Base-by-base conservation (phyloP, 2,797 vertebrate species). In the Parambassis ranga region DNA sequence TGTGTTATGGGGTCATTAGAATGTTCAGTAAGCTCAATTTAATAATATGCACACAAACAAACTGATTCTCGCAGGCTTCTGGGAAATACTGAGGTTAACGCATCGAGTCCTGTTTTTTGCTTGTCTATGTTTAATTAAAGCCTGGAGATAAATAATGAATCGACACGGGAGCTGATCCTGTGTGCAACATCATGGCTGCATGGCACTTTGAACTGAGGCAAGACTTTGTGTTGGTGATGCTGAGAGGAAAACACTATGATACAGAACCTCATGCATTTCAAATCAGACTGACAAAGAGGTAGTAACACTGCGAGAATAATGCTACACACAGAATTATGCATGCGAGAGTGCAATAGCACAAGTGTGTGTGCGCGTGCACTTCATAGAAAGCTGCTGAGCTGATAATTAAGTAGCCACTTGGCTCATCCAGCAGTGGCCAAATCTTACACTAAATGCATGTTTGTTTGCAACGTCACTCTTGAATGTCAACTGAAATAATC, bases 81-180 rank as follows among this genome's bases (percentile, higher is more conserved):
- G 4, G 6, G 14, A 51, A 20, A 33, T 65, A 68, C 60, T 30
- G 38, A 64, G 49, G 44, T 50, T 53, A 41, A 65, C 13, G 35
- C 24, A 16, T n/a, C 3, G 42, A 42, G 35, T 71, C 60, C 33
- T 53, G 57, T 51, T 70, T 42, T 58, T 49, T 59, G 43, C 43
- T 39, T 55, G 14, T 9, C 35, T 38, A 50, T 75, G 64, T 71
- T 33, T 72, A 68, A 78, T 63, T 65, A 26, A 68, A 56, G 22
- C n/a, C 38, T 14, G 16, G 8, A 48, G 16, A 64, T 75, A 33
- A 72, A 70, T 72, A 68, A 68, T 75, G 3, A 63, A 64, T 63
- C 18, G 30, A 16, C 46, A 44, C 44, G 41, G 14, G 26, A 61
- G 60, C 18, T 28, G 32, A 79, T 81, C 66, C 37, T 49, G 48